A percentile compares a stretch with the other conserved stretches of the same genome.
These are phyloP conservation scores for Zoanthus gigantus DNA, from an alignment of 92 coral and sea anemone genomes.

Conservation along the genomic window DNA sequence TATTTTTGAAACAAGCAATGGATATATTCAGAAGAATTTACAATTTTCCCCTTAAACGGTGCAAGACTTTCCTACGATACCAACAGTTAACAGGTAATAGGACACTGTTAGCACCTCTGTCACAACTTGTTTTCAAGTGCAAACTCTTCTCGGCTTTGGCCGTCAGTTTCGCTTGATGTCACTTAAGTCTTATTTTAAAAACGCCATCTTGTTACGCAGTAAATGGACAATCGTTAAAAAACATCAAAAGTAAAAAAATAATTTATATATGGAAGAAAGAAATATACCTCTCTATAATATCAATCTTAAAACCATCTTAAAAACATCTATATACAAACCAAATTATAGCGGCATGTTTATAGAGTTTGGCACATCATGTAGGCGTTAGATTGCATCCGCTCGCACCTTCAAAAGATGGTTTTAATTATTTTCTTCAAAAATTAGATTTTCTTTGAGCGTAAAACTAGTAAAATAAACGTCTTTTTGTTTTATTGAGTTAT, in stretches of 20 bases:
- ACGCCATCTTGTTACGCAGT: neutral
- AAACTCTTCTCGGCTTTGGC: no score
- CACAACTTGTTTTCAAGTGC: no score
- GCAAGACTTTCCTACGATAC: no score
- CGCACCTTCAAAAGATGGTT: neutral
- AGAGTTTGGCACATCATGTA: slow-evolving; percentile 14
- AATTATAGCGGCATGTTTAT: slow-evolving; percentile 12
- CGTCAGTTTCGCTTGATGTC: no score
- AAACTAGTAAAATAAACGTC: neutral
- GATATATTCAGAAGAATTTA: no score
- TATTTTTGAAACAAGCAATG: no score
- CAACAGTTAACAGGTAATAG: no score
- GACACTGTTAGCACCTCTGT: no score
- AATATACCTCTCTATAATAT: neutral
- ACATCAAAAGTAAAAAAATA: neutral
- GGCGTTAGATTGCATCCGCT: neutral
- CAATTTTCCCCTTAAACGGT: no score
- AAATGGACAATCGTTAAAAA: neutral
- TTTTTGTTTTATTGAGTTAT: neutral
- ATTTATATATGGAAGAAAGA: neutral
- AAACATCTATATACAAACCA: neutral
- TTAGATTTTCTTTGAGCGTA: neutral
- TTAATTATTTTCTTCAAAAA: slow-evolving; percentile 23
- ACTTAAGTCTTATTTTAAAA: neutral
- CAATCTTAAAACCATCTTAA: neutral